Evolutionary conservation across 2,113 vertebrate species (phyloP), one percentile per base, ranked within the genome.

Genomic region (Cnemophilus loriae): DNA sequence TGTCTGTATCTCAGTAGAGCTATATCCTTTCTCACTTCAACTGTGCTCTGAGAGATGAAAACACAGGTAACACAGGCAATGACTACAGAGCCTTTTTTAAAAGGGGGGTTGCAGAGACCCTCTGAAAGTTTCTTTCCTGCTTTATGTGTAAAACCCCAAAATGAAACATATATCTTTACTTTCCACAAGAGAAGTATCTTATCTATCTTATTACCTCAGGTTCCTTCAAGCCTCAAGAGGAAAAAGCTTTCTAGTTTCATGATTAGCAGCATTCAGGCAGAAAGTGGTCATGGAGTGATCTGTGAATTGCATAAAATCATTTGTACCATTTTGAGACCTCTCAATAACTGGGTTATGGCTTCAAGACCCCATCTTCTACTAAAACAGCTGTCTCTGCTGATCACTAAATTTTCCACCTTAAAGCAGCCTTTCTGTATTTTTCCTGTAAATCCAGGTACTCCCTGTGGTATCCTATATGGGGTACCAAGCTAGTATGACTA

Each of bases 401-500:
- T 56, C 8, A 61, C 49, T 61, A 21, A 59, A 53, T 37, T 68
- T 68, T 56, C 44, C 41, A n/a, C 18, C 32, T 56, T 44, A 68
- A 77, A 41, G 41, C 11, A 86, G 6, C 3, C 5, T 59, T 59
- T 71, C n/a, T 56, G 6, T 49, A 46, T 53, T 86, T 83, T 76
- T 77, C 19, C 30, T 74, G 33, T 53, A 85, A 85, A 87, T 67
- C 22, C 44, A 63, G 10, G 6, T 52, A 20, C 22, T 46, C 24
- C 23, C 23, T 64, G 1, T 27, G 64, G 16, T 41, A 68, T 37
- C 32, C 22, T 39, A 5, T 21, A 24, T 35, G 30, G 14, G 6
- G 12, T 56, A 82, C 13, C 73, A 13, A 57, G 11, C 27, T 61
- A 12, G 2, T 28, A 65, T 0, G 0, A 70, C 23, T 61, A 64